Base-by-base conservation (phyloP, 2,888 invertebrate species). In the Rhorus exstirpatorius region DNA sequence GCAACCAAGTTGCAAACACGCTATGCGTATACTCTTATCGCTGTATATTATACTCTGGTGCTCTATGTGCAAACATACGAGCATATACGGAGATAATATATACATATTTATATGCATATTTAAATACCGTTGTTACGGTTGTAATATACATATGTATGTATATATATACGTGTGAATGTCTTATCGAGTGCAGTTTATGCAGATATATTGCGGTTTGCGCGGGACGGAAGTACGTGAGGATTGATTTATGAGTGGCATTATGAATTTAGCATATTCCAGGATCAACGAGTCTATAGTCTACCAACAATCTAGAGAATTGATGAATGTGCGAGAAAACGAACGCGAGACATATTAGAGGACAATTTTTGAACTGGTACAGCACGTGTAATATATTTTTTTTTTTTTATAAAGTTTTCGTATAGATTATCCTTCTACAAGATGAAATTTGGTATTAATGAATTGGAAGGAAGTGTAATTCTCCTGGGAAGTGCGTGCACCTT, bases 101-200 rank as follows among this genome's bases (percentile, higher is more conserved):
- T 55, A 41, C 21, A 2, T 44, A 35, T 38, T 0, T 14, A 19
- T 19, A 19, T 61, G 53, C 46, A 63, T 35, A 53, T 55, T 38
- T 21, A 71, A 14, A 71, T 35, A 26, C 49, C 8, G 8, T 21
- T 35, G 26, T 63, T 75, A 49, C n/a, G 21, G 12, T 55, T 44
- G 24, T 14, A 8, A 65, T 46, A 24, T 21, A 12, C 21, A 53
- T 53, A 0, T n/a, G 26, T 41, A 35, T 24, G 67, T 41, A 26
- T 46, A 24, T 21, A 12, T 53, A 53, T 53, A 0, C 17, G 26
- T 41, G 44, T 24, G 67, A 44, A 58, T 67, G 55, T 61, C 49
- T 60, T 81, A 81, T 77, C 81, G 77, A 49, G 76, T 55, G 67
- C 65, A 60, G 35, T 67, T 67, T 81, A 78, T 81, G 70, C 81